These are phyloP conservation scores for Halichondria panicea DNA, from an alignment of 37 sponge, comb jelly and placozoan genomes.

Conservation along the genomic window DNA sequence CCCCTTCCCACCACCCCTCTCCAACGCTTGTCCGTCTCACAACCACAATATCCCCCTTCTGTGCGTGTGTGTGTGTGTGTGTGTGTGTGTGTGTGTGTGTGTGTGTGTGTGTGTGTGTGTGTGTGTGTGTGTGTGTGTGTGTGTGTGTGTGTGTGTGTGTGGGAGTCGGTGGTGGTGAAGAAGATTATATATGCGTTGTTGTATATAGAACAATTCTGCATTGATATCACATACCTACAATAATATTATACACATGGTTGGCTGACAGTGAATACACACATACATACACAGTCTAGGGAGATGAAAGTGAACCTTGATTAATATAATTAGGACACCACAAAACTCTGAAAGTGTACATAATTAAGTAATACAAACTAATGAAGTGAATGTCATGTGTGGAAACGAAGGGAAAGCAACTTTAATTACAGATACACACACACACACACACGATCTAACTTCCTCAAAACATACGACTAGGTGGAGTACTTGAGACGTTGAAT, in stretches of 20 bases:
- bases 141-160: too few relatives aligned
- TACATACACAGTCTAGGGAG: slow-evolving; percentile 12
- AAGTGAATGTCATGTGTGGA: too few relatives aligned
- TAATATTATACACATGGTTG: not conserved
- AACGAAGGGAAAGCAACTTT: too few relatives aligned
- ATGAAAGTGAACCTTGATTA: not conserved
- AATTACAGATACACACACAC: too few relatives aligned
- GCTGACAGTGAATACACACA: not conserved
- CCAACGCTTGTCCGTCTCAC: slow-evolving; percentile 61
- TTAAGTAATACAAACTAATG: too few relatives aligned
- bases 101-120: slow-evolving; percentile 1
- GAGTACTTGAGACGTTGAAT: too few relatives aligned
- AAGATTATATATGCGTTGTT: not conserved
- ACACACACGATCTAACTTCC: too few relatives aligned
- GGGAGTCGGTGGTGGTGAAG: slow-evolving; percentile 4
- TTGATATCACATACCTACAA: too few relatives aligned
- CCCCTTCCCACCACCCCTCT: slow-evolving; percentile 87
- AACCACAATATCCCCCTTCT: slow-evolving; percentile 75
- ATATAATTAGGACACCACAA: too few relatives aligned
- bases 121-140: slow-evolving; percentile 7
- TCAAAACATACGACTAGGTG: too few relatives aligned
- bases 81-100: slow-evolving; percentile 1
- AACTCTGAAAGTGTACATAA: too few relatives aligned
- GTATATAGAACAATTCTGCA: too few relatives aligned
- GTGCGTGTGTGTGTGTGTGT: not conserved